Base-by-base conservation (phyloP, 2,113 vertebrate species). In the Sakesphorus luctuosus region DNA sequence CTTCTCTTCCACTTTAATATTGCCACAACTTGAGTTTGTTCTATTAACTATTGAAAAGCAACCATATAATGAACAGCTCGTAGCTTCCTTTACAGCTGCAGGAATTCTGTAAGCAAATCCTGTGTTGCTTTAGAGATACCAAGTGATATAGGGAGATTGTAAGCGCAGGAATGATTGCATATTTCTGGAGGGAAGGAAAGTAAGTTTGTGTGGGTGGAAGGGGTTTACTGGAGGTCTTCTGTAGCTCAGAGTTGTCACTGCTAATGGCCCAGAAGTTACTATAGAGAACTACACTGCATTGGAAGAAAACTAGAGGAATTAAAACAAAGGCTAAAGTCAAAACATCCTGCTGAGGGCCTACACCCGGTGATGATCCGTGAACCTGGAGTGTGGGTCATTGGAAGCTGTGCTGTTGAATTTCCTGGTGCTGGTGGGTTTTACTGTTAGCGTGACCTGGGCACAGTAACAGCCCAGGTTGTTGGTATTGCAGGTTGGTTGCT, bases 81-180 rank as follows among this genome's bases (percentile, higher is more conserved):
- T 24, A 29, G 49, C 67, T 38, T 83, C 36, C 50, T 50, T 49
- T 63, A 56, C 9, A 72, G 35, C 76, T 71, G 35, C 26, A 59
- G 65, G 49, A 88, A 44, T 74, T 50, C 46, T 66, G 6, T 58
- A 43, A 62, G 40, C 23, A 11, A 80, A 49, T 92, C 29, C 53
- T 58, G 1, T 1, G 0, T 58, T 49, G 21, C 1, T 75, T 14
- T 49, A 3, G 9, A 65, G 82, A 6, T 19, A 47, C 20, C 9
- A 49, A 36, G 13, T 28, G 23, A 31, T 72, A 26, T 11, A 23
- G 40, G 50, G 35, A 63, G 43, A 18, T 31, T 36, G 8, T 52
- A 63, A 71, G 24, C 23, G 7, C 78, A 31, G 0, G 0, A 52
- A 35, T 46, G 26, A 44, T 33, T 20, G 13, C 0, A 0, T 38